Conservation (phyloP, 1,140 invertebrate genomes). For the Aphelenchoides besseyi region DNA sequence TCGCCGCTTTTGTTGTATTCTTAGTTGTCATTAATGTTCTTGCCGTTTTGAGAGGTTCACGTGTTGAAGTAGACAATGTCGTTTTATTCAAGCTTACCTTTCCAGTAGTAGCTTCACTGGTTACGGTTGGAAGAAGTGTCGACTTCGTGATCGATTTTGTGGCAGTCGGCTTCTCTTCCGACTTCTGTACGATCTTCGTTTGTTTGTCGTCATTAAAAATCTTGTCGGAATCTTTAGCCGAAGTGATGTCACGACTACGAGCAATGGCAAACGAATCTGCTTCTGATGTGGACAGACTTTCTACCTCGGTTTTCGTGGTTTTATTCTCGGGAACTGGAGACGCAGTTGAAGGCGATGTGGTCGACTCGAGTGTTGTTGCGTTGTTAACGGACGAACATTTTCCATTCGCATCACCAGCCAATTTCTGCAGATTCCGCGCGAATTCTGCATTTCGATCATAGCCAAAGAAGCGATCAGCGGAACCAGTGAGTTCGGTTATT, state of each 20-base stretch:
- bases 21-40: constrained; percentile 1
- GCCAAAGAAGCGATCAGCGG: constrained; percentile 35
- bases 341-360: not conserved
- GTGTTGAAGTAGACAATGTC: constrained; percentile 5
- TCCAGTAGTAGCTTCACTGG: too few relatives aligned
- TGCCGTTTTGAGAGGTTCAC: not conserved
- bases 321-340: not conserved
- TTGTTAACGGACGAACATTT: constrained; percentile 25
- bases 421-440: constrained; percentile 33
- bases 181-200: constrained; percentile 4
- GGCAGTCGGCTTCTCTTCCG: constrained; percentile 7
- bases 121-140: too few relatives aligned
- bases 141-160: too few relatives aligned
- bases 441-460: constrained; percentile 56
- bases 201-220: not conserved
- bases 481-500: constrained; percentile 45
- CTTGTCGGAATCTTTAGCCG: not conserved
- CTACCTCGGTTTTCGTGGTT: constrained; percentile 19
- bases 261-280: not conserved
- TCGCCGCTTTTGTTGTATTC: not conserved
- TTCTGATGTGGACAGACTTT: constrained; percentile 23
- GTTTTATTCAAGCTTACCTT: too few relatives aligned
- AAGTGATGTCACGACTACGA: not conserved
- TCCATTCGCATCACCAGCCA: constrained; percentile 25
- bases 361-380: not conserved